phyloP scores from a whole-genome alignment of 2,888 invertebrate genomes.

The Spodoptera exigua region DNA sequence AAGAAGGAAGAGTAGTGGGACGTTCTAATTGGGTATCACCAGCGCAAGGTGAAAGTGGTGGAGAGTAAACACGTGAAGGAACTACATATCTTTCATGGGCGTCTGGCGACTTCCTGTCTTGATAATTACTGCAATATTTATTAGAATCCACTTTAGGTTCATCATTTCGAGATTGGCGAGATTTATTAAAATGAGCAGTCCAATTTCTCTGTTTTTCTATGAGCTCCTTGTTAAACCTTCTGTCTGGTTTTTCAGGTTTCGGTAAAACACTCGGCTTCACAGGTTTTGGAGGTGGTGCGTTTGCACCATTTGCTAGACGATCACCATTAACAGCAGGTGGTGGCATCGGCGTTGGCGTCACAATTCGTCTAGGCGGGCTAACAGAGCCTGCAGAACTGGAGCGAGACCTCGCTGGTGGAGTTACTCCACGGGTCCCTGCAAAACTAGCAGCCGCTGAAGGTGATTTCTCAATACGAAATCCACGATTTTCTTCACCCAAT shows the following conservation, averaged over 20 bases:
- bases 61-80: slow-evolving; percentile 85
- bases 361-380: slow-evolving; percentile 88
- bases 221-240: slow-evolving; percentile 95
- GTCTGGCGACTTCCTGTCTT: slow-evolving; percentile 82
- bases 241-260: slow-evolving; percentile 95
- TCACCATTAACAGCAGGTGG: slow-evolving; percentile 79
- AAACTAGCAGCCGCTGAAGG: slow-evolving; percentile 88
- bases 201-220: slow-evolving; percentile 97
- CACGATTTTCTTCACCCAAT: slow-evolving; percentile 93
- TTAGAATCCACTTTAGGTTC: slow-evolving; percentile 77
- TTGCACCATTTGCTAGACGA: slow-evolving; percentile 82
- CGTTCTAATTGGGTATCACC: slow-evolving; percentile 88
- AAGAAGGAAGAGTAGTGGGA: slow-evolving; percentile 80
- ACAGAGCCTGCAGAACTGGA: slow-evolving; percentile 92
- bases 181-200: slow-evolving; percentile 96
- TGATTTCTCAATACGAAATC: slow-evolving; percentile 89
- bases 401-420: slow-evolving; percentile 89
- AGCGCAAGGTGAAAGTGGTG: slow-evolving; percentile 89
- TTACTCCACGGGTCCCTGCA: slow-evolving; percentile 88
- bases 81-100: slow-evolving; percentile 77
- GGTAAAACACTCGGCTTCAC: slow-evolving; percentile 89
- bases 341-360: slow-evolving; percentile 86
- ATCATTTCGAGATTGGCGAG: slow-evolving; percentile 88
- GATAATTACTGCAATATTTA: slow-evolving; percentile 74
- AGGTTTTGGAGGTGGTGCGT: slow-evolving; percentile 84